Evolutionary conservation across 2,113 vertebrate genomes (phyloP).

Genomic region (Periophthalmus modestus): DNA sequence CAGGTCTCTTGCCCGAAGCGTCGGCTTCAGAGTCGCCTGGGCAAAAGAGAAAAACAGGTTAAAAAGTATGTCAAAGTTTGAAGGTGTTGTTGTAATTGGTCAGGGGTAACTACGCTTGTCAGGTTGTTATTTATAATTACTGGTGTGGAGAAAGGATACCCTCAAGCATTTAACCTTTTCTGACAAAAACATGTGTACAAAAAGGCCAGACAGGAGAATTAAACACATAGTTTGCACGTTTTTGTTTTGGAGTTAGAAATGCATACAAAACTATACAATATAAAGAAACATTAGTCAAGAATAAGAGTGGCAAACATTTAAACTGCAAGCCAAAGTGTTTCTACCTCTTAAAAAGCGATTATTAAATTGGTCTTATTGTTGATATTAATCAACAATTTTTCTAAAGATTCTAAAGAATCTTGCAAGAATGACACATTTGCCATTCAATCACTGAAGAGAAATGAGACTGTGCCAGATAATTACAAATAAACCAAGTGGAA

Average conservation of each 20-base stretch:
- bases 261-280: background rate
- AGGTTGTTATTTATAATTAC: slow-evolving; percentile 6
- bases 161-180: background rate
- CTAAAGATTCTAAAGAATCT: too few species aligned
- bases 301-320: too few species aligned
- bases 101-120: slow-evolving; percentile 8
- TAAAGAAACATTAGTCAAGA: background rate
- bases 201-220: background rate
- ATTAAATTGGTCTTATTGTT: too few species aligned
- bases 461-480: too few species aligned
- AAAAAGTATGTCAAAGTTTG: slow-evolving; percentile 3
- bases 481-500: too few species aligned
- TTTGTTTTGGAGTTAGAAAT: background rate
- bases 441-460: background rate
- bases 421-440: background rate
- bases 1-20: slow-evolving; percentile 86
- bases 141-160: background rate
- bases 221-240: background rate
- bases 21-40: slow-evolving; percentile 90
- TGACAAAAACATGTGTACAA: background rate
- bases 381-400: too few species aligned
- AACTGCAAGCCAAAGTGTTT: too few species aligned
- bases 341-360: too few species aligned
- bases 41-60: slow-evolving; percentile 9
- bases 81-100: slow-evolving; percentile 3